Evolutionary conservation across 2,888 invertebrate genomes (phyloP).

Genomic region (Drymonia ruficornis): DNA sequence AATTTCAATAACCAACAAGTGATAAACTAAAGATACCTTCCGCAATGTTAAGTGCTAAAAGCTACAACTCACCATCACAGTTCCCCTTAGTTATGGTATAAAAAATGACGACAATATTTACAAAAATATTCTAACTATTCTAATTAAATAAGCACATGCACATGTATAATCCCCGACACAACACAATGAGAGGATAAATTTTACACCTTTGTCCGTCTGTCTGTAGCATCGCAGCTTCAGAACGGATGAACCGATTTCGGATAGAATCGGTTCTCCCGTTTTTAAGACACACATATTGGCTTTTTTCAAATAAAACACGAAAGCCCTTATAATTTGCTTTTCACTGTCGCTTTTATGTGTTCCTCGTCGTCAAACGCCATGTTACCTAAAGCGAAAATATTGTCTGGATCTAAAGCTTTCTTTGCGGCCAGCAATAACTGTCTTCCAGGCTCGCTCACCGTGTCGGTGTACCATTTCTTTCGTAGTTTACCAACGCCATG

Average conservation of each 20-base stretch:
- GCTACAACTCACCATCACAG: slow-evolving; percentile 2
- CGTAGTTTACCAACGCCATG: slow-evolving; percentile 98
- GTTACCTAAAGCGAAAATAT: slow-evolving; percentile 97
- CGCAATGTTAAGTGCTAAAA: neutral
- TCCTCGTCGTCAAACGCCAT: slow-evolving; percentile 61
- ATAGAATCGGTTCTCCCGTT: too few relatives aligned
- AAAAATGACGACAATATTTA: slow-evolving; percentile 6
- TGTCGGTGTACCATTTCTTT: slow-evolving; percentile 93
- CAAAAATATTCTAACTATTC: slow-evolving; percentile 3
- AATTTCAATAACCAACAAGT: too few relatives aligned
- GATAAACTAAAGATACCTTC: too few relatives aligned
- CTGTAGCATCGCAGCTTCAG: neutral
- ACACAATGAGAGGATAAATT: too few relatives aligned
- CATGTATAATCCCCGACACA: too few relatives aligned
- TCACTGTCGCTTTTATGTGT: slow-evolving; percentile 36
- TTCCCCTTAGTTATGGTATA: neutral
- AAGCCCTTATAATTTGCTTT: slow-evolving; percentile 66
- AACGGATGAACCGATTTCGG: neutral
- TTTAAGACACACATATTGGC: too few relatives aligned
- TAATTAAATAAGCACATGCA: neutral
- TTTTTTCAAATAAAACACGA: too few relatives aligned
- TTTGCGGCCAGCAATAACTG: slow-evolving; percentile 93
- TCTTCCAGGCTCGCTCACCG: slow-evolving; percentile 93
- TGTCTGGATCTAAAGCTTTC: slow-evolving; percentile 94
- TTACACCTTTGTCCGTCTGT: too few relatives aligned